Evolutionary conservation across 1,140 invertebrate genomes (phyloP).

Genomic region (Laupala kohalensis): DNA sequence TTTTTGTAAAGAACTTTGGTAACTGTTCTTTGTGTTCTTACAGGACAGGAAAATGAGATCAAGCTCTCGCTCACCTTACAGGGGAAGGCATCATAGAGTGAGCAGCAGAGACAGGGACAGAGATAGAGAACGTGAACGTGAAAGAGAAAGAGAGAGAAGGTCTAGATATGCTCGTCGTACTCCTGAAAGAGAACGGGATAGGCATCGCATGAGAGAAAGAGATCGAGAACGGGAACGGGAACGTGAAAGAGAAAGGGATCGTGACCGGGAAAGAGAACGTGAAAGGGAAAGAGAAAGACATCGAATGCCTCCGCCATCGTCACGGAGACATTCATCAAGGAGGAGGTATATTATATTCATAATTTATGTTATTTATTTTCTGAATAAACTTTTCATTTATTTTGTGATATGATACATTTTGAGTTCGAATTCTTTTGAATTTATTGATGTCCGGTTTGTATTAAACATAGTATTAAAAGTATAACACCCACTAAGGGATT

Average conservation of each 20-base stretch:
- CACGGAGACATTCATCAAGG: neutral
- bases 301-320: constrained; percentile 7
- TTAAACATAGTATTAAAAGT: too few relatives aligned
- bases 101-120: constrained; percentile 32
- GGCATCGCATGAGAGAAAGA: constrained; percentile 18
- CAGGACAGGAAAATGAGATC: constrained; percentile 32
- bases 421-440: too few relatives aligned
- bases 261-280: constrained; percentile 17
- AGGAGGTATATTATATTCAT: neutral
- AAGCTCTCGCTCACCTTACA: constrained; percentile 25
- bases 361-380: neutral
- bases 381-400: too few relatives aligned
- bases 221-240: constrained; percentile 19
- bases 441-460: too few relatives aligned
- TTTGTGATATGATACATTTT: too few relatives aligned
- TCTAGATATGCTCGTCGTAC: constrained; percentile 17
- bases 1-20: neutral
- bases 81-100: constrained; percentile 18
- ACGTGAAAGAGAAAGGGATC: constrained; percentile 14
- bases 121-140: constrained; percentile 29
- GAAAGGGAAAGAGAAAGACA: constrained; percentile 17
- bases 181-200: constrained; percentile 14
- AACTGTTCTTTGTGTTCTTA: constrained; percentile 17
- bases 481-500: too few relatives aligned
- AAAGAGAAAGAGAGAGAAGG: constrained; percentile 20